These are phyloP conservation scores for Xestia c-nigrum DNA, from an alignment of 2,888 invertebrate genomes.

Conservation along the genomic window DNA sequence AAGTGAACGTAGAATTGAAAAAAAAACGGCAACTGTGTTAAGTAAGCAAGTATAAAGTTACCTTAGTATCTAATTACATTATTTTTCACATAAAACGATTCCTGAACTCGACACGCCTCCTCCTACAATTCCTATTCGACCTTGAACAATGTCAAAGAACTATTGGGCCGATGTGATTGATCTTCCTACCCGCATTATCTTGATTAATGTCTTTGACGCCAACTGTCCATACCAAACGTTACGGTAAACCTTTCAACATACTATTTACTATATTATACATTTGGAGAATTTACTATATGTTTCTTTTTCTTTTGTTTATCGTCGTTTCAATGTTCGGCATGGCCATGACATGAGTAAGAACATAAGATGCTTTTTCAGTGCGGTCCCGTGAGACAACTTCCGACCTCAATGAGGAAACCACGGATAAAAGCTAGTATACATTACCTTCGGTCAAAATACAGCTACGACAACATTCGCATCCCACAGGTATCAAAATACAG, in stretches of 20 bases:
- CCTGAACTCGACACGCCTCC: background rate
- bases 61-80: background rate
- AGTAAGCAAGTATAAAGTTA: background rate
- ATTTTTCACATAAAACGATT: conserved; percentile 1
- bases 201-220: conserved; percentile 64
- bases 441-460: background rate
- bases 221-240: conserved; percentile 58
- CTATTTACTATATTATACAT: conserved; percentile 23
- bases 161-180: conserved; percentile 56
- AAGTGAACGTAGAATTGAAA: no score
- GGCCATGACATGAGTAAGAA: background rate
- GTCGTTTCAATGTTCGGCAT: background rate
- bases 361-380: background rate
- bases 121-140: background rate
- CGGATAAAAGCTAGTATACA: background rate
- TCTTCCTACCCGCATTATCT: conserved; percentile 58
- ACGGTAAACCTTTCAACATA: conserved; percentile 27
- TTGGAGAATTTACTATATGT: background rate
- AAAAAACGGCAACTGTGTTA: no score
- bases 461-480: background rate
- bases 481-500: background rate
- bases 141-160: conserved; percentile 43
- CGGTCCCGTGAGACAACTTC: background rate
- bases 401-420: background rate
- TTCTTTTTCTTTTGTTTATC: background rate